Base-by-base conservation (phyloP, 2,888 invertebrate species). In the Thymelicus lineola region DNA sequence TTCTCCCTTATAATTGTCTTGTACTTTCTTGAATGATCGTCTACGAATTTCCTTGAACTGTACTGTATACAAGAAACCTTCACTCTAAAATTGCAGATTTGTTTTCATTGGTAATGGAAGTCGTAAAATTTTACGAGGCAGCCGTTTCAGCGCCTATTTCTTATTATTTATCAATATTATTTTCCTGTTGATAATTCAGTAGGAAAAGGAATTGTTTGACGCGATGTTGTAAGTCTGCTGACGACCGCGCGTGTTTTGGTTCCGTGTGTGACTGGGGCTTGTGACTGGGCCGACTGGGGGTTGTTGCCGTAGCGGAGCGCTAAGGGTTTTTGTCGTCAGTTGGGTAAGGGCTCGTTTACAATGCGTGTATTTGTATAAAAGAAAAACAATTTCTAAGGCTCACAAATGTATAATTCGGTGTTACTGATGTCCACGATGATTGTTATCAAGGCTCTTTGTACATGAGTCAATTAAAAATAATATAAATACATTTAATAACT, bases 311-410 rank as follows among this genome's bases (percentile, higher is more conserved):
- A 76, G 71, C 76, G 73, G 70, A 69, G 73, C 75, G 78, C 82
- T 74, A 75, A 76, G 76, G 78, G 83, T 89, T 89, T 28, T 89
- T 91, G 89, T 88, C 86, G 77, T 82, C 75, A 75, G 73, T 59
- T 67, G 42, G 7, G n/a, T 81, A 83, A 87, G 77, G 87, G 77
- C 66, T 70, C 73, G 74, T 77, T 72, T 81, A 89, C 84, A 86
- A 78, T 53, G 53, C 17, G 2, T 42, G 42, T 12, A 0, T 42
- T 42, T 42, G 7, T 42, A 2, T 10, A 10, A 3, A 42, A 42
- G 2, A 2, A 9, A 38, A 38, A 12, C 9, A 10, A 4, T 42
- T 42, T 10, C 1, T 12, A 42, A 42, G 2, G 42, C 12, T 42
- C 10, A 9, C 10, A 42, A 42, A 42, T 10, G 10, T 42, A 9